Evolutionary conservation across 2,113 vertebrate species (phyloP), one percentile per base, ranked within the genome.

Genomic region (Mystacornis crossleyi): DNA sequence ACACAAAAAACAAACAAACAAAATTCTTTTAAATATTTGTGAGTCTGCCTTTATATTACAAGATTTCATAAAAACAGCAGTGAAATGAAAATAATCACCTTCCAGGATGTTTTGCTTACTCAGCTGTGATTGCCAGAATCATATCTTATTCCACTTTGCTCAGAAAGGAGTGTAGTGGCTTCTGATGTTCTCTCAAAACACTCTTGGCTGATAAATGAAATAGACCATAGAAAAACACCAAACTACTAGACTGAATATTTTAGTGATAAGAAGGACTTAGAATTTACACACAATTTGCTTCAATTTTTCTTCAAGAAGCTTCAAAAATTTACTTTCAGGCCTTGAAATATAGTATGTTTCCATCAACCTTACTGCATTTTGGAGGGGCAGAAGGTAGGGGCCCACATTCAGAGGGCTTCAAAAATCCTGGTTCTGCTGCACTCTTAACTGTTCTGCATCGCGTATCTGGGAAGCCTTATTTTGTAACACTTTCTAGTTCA

Each of bases 321-420:
- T 48, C 18, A 73, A 73, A 84, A 53, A 18, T 24, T 78, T 70
- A 73, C 36, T 43, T 70, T 66, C 24, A 6, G 14, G 4, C 43
- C 31, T 45, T 66, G 36, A 78, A 94, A 84, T 42, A 36, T 0
- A 72, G 5, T 5, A 33, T n/a, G 20, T 66, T 71, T 82, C 14
- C 12, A 51, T 13, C 12, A 69, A 24, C 2, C 12, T 61, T 0
- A 0, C 25, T 61, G 16, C 7, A 51, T 78, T 84, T 87, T 55
- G 18, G 12, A 80, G 8, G 2, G 15, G 12, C 4, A 55, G 26
- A 18, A 31, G 0, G 1, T 51, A 12, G 12, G 2, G 4, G 5
- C 4, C 21, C 21, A 53, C 18, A 20, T 53, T 40, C 40, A 31
- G 25, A 77, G 14, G 12, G 47, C 24, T 50, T 75, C 4, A 67